Conservation (phyloP, 2,113 vertebrate species). For the Proterorhinus semilunaris region DNA sequence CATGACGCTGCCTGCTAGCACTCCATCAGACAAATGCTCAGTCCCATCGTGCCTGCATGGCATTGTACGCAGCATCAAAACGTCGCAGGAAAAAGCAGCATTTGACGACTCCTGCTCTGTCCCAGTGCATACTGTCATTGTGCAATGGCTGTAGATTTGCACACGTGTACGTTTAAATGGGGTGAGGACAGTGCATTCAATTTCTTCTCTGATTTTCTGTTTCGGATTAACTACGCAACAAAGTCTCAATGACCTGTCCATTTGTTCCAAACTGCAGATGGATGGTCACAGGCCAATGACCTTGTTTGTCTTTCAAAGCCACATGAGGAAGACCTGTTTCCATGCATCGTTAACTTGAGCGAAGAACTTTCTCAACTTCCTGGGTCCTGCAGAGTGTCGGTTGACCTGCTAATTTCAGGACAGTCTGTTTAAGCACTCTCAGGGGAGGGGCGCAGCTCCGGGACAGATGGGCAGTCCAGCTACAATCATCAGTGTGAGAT, state of each 20-base stretch:
- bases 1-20: slow-evolving; percentile 25
- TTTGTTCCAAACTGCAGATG: background rate
- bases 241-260: background rate
- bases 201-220: too few relatives aligned
- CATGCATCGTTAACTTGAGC: background rate
- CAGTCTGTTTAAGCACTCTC: slow-evolving; percentile 66
- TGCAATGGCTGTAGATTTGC: background rate
- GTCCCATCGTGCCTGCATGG: background rate
- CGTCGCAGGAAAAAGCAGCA: too few relatives aligned
- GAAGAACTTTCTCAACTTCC: slow-evolving; percentile 12
- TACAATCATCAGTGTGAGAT: slow-evolving; percentile 53
- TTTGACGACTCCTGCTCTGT: too few relatives aligned
- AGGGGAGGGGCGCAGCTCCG: slow-evolving; percentile 42
- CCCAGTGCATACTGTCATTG: background rate
- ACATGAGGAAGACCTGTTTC: background rate
- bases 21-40: background rate
- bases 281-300: background rate
- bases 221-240: too few relatives aligned
- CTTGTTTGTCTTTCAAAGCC: background rate
- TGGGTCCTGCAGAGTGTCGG: slow-evolving; percentile 29
- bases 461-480: slow-evolving; percentile 65
- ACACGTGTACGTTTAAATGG: background rate
- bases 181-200: too few relatives aligned
- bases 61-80: background rate
- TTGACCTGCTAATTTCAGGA: slow-evolving; percentile 56